Evolutionary conservation across 2,888 invertebrate genomes (phyloP).

Genomic region (Carcina quercana): DNA sequence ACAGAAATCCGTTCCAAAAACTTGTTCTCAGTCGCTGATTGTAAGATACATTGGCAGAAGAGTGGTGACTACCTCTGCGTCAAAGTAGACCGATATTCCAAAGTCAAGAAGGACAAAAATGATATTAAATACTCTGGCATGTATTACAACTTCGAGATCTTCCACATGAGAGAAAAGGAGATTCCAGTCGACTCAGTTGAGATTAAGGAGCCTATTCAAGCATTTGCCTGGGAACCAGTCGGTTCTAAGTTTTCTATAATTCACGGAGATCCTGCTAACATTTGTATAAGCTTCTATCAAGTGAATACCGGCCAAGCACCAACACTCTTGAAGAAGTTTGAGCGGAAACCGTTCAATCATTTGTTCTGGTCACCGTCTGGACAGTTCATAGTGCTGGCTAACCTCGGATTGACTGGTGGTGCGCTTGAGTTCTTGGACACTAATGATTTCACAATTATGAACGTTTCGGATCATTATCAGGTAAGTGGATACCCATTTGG

Average conservation of each 20-base stretch:
- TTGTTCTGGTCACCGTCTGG: conserved; percentile 97
- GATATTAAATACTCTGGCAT: conserved; percentile 97
- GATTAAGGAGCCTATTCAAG: conserved; percentile 93
- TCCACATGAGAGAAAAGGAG: conserved; percentile 98
- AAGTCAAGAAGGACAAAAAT: conserved; percentile 94
- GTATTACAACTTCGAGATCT: conserved; percentile 99
- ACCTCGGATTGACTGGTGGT: conserved; percentile 88
- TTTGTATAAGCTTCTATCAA: conserved; percentile 94
- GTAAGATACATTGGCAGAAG: conserved; percentile 99
- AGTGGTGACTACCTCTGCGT: conserved; percentile 98
- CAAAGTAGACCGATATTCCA: conserved; percentile 86
- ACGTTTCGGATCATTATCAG: conserved; percentile 94
- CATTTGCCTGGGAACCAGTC: conserved; percentile 98
- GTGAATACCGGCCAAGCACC: conserved; percentile 91
- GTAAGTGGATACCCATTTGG: too few relatives aligned
- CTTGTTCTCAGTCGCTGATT: conserved; percentile 97
- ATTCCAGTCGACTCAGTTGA: conserved; percentile 98
- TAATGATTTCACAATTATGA: conserved; percentile 96
- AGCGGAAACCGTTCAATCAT: conserved; percentile 92
- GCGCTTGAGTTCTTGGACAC: conserved; percentile 97
- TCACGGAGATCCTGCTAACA: conserved; percentile 90
- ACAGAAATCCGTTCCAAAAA: conserved; percentile 94
- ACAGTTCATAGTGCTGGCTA: conserved; percentile 95
- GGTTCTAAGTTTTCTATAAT: conserved; percentile 98
- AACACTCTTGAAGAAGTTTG: conserved; percentile 88